Evolutionary conservation across 2,888 invertebrate species (phyloP), one percentile per base, ranked within the genome.

Genomic region (Eurytoma californica): DNA sequence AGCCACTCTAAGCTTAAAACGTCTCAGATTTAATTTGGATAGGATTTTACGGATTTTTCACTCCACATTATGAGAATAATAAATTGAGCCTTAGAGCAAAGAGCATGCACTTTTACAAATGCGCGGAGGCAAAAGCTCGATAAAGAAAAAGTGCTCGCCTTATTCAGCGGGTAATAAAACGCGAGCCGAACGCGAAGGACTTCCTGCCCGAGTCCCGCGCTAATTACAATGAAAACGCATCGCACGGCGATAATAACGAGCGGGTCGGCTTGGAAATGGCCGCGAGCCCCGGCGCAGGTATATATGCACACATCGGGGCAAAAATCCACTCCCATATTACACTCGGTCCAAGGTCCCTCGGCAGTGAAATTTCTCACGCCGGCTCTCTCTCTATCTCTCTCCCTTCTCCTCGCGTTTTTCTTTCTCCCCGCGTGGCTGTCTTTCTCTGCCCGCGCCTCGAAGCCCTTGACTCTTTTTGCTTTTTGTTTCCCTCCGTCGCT

Each of bases 341-440:
- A 61, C 69, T 55, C 69, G 24, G 49, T 76, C 28, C 77, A 80
- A 80, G 80, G 76, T 80, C 73, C 39, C 57, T n/a, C 66, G 30
- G 12, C 70, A 78, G 80, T 72, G 78, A 81, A 81, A 81, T 81
- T 81, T 81, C 80, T 81, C 80, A 81, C 80, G 78, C 78, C 24
- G 66, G 65, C 65, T 76, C 68, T 58, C 20, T 58, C 70, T 51
- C 51, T 4, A 30, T 30, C 53, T 57, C 24, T 65, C n/a, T 53
- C 72, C 18, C 18, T 65, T 24, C 20, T 39, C 55, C 61, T 60
- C n/a, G 73, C 72, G 57, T 73, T 78, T 73, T 73, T 79, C 73
- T 68, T 73, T 67, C 72, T 68, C 68, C 18, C 53, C 55, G 51
- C 7, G 7, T 7, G 39, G 39, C 51, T 51, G 69, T 57, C 49